Percentiles rank a stretch among this genome's conserved stretches.
Conservation (phyloP, 2,888 invertebrate species). For the Atrina japonica region DNA sequence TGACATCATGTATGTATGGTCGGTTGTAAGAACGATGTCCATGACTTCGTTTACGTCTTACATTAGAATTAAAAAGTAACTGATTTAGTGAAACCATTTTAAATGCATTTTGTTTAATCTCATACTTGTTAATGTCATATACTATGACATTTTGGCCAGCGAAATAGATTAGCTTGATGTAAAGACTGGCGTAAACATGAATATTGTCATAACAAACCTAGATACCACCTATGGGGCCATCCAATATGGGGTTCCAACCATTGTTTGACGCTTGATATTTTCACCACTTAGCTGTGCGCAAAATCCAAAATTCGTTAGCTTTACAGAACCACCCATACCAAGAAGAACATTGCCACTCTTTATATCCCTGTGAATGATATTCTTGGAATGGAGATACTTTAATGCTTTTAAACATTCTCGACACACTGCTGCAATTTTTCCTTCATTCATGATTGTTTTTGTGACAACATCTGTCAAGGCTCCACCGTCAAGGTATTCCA, state of each 20-base stretch:
- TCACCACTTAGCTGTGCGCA: constrained; percentile 97
- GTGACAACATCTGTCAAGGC: constrained; percentile 98
- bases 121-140: neutral
- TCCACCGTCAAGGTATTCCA: constrained; percentile 94
- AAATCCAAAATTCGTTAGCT: constrained; percentile 93
- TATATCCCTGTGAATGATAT: constrained; percentile 87
- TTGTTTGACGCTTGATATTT: constrained; percentile 91
- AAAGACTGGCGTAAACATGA: neutral
- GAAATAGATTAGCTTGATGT: neutral
- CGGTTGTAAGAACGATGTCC: no score
- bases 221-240: constrained; percentile 93
- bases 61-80: no score
- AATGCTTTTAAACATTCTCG: constrained; percentile 93
- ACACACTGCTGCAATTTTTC: constrained; percentile 97
- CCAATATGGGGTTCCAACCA: constrained; percentile 99
- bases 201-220: constrained; percentile 69
- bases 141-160: neutral
- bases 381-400: constrained; percentile 94
- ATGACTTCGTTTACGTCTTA: no score
- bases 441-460: constrained; percentile 97
- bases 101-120: no score
- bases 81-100: no score
- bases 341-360: constrained; percentile 98
- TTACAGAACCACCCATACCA: constrained; percentile 91
- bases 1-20: no score